A percentile compares a stretch with the other conserved stretches of the same genome.
Evolutionary conservation across 2,113 vertebrate species (phyloP).

Genomic region (Prionailurus bengalensis): DNA sequence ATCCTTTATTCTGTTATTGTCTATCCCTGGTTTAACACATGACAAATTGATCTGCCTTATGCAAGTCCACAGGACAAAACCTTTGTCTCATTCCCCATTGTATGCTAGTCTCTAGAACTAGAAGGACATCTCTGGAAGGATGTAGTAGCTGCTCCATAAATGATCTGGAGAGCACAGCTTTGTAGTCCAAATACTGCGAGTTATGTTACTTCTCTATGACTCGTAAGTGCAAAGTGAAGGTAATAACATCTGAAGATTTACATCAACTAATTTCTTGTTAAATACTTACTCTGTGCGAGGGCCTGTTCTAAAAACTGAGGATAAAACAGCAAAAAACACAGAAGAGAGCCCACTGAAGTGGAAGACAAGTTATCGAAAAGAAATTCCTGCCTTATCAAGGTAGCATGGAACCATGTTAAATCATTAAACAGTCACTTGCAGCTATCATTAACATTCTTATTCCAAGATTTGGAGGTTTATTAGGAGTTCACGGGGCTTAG

Average conservation of each 20-base stretch:
- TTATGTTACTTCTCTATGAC: background rate
- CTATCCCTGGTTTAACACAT: background rate
- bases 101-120: too few species aligned
- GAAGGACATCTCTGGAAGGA: background rate
- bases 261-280: too few species aligned
- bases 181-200: background rate
- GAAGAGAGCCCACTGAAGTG: accelerated
- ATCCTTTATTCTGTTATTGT: background rate
- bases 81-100: background rate
- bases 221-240: background rate
- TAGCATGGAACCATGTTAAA: too few species aligned
- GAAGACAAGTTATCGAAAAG: background rate
- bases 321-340: background rate
- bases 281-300: background rate
- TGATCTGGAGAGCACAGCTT: background rate
- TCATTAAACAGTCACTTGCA: too few species aligned
- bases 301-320: background rate
- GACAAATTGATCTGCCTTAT: background rate
- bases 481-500: background rate
- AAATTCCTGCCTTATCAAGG: background rate
- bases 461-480: background rate
- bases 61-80: too few species aligned
- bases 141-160: background rate
- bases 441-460: background rate
- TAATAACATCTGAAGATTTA: background rate